Percentiles rank a stretch among this genome's conserved stretches.
phyloP scores from a whole-genome alignment of 1,140 invertebrate species.

The Dendrolimus punctatus region DNA sequence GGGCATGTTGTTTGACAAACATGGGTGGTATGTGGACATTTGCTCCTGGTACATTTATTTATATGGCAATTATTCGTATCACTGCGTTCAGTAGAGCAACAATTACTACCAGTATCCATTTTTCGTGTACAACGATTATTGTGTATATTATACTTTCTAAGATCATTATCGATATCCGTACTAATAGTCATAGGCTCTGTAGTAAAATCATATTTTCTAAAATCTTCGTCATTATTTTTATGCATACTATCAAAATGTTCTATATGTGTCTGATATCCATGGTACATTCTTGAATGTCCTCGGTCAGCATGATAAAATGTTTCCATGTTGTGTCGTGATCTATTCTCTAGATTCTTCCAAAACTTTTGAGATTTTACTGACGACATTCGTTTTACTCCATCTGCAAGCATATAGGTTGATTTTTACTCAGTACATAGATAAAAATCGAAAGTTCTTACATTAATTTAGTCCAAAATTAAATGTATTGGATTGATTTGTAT shows the following conservation, averaged over 20 bases:
- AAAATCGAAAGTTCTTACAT: no score
- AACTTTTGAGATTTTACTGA: conserved; percentile 17
- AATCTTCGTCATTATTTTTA: conserved; percentile 18
- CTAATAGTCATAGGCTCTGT: conserved; percentile 7
- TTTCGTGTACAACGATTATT: conserved; percentile 35
- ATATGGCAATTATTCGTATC: conserved; percentile 26
- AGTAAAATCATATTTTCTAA: conserved; percentile 21
- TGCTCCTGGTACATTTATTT: conserved; percentile 19
- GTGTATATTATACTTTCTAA: conserved; percentile 19
- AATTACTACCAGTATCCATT: conserved; percentile 1
- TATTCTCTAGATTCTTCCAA: conserved; percentile 21
- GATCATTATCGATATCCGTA: conserved; percentile 14
- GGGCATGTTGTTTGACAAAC: conserved; percentile 5
- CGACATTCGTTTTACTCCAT: conserved; percentile 19
- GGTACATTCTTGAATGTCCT: conserved; percentile 35
- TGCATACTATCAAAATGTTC: conserved; percentile 19
- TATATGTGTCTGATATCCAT: conserved; percentile 24
- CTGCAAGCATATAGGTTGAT: conserved; percentile 11
- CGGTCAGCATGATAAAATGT: conserved; percentile 23
- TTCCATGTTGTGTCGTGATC: conserved; percentile 15
- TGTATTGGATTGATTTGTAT: no score
- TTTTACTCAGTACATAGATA: no score
- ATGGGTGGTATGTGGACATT: conserved; percentile 9
- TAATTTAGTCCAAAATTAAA: no score
- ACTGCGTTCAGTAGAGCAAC: not conserved